Conservation (phyloP, 2,797 vertebrate genomes). For the Ciconia nigra region DNA sequence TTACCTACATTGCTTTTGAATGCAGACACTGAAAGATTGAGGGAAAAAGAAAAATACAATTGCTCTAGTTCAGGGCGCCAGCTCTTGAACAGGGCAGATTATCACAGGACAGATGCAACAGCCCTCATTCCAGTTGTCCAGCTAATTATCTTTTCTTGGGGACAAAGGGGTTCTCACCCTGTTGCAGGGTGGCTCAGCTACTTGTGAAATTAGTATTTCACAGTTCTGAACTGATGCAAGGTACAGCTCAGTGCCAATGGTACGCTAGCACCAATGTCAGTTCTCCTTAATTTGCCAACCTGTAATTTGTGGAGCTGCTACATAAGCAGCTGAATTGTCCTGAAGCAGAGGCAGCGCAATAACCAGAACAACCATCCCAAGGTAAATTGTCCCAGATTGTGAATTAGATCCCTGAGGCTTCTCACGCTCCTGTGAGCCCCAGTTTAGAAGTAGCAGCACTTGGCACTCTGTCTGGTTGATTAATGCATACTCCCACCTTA, state of each 20-base stretch:
- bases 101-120: neutral
- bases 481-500: neutral
- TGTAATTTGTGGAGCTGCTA: neutral
- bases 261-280: neutral
- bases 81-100: neutral
- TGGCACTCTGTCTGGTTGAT: neutral
- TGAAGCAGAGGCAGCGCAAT: neutral
- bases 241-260: neutral
- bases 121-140: neutral
- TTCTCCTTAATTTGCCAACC: neutral
- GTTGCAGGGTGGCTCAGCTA: neutral
- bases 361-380: neutral
- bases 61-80: neutral
- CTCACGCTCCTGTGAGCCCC: neutral
- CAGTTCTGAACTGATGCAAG: constrained; percentile 6
- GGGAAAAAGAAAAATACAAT: neutral
- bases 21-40: neutral
- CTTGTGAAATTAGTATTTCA: constrained; percentile 26
- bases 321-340: neutral
- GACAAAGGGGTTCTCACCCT: neutral
- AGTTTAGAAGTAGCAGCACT: neutral
- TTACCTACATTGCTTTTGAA: neutral
- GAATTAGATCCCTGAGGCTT: neutral
- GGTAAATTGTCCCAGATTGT: neutral
- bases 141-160: neutral